Conservation (phyloP, 1,140 invertebrate species). For the Eueides isabella region DNA sequence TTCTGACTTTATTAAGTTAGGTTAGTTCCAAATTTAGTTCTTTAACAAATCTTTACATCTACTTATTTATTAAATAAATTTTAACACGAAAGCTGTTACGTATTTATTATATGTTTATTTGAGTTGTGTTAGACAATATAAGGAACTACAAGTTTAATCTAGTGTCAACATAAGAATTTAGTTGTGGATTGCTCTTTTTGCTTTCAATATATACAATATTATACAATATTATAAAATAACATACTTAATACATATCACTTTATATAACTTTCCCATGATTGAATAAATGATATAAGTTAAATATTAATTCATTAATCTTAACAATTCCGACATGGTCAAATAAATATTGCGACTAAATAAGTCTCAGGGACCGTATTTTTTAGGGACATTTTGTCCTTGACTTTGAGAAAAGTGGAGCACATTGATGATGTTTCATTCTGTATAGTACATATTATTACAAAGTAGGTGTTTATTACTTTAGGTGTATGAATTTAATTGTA, state of each 20-base stretch:
- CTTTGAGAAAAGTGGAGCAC: not conserved
- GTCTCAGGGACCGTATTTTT: not conserved
- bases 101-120: too few relatives aligned
- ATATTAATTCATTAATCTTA: not conserved
- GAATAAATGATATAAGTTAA: too few relatives aligned
- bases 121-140: too few relatives aligned
- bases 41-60: too few relatives aligned
- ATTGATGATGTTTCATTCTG: not conserved
- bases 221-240: not conserved
- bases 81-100: too few relatives aligned
- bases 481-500: not conserved
- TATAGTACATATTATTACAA: not conserved
- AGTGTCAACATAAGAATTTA: too few relatives aligned
- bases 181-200: too few relatives aligned
- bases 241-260: too few relatives aligned
- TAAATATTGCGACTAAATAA: not conserved
- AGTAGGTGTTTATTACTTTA: not conserved
- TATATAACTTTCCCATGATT: not conserved
- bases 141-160: too few relatives aligned
- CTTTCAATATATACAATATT: not conserved
- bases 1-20: too few relatives aligned
- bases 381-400: not conserved
- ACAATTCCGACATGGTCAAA: not conserved
- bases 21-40: too few relatives aligned
- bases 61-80: too few relatives aligned